phyloP scores from a whole-genome alignment of 2,888 invertebrate genomes.

The Pelosia muscerda region DNA sequence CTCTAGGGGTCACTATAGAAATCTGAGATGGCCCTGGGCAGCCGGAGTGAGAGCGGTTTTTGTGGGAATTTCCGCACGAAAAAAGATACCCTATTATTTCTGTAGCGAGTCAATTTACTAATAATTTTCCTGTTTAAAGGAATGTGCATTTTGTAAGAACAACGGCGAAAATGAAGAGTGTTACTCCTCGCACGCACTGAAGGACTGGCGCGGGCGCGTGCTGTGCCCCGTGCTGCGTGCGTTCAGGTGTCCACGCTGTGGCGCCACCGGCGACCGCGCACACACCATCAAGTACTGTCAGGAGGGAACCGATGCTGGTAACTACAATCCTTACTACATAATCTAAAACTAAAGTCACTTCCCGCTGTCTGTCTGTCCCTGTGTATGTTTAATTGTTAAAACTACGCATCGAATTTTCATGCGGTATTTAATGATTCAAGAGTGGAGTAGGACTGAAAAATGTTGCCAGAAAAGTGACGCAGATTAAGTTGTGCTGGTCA shows the following conservation, averaged over 20 bases:
- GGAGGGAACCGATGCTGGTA: conserved; percentile 63
- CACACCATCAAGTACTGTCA: conserved; percentile 87
- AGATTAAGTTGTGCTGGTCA: too few species aligned
- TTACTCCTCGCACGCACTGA: conserved; percentile 89
- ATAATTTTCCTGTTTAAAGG: conserved; percentile 57
- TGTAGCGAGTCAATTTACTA: neutral
- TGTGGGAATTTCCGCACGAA: too few species aligned
- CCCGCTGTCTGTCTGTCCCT: too few species aligned
- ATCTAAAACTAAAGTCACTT: neutral
- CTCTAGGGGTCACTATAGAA: too few species aligned
- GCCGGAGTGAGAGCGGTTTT: too few species aligned
- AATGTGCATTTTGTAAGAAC: conserved; percentile 93
- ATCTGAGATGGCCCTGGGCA: too few species aligned
- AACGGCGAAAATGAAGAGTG: conserved; percentile 90
- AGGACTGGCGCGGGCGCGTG: conserved; percentile 89
- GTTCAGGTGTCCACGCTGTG: conserved; percentile 91
- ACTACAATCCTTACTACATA: neutral
- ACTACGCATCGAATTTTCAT: too few species aligned
- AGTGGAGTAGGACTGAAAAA: too few species aligned
- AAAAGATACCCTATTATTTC: neutral
- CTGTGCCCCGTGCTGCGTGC: conserved; percentile 90
- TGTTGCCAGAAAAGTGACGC: too few species aligned
- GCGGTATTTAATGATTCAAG: too few species aligned
- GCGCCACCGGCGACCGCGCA: conserved; percentile 90
- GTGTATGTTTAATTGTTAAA: too few species aligned